Conservation (phyloP, 2,888 invertebrate species). For the Melieria picta region DNA sequence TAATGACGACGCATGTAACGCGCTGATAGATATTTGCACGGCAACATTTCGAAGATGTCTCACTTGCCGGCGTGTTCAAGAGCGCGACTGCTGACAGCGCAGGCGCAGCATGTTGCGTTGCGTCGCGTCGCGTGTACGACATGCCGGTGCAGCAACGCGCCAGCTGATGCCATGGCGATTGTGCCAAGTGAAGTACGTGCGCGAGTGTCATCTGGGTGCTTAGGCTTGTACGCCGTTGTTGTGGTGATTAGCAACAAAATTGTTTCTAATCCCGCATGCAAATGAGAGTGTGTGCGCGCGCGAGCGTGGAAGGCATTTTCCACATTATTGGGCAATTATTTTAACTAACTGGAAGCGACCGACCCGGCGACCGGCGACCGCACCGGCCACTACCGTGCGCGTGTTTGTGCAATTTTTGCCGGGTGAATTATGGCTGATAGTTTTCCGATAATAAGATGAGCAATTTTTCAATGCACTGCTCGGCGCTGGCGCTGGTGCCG, state of each 20-base stretch:
- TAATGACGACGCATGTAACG: too few species aligned
- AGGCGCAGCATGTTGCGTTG: too few species aligned
- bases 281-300: constrained; percentile 19
- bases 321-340: constrained; percentile 37
- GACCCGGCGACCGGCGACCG: constrained; percentile 4
- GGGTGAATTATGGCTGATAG: constrained; percentile 29
- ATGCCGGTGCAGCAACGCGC: too few species aligned
- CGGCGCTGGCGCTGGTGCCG: constrained; percentile 6
- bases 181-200: neutral
- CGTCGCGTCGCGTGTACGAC: too few species aligned
- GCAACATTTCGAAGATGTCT: too few species aligned
- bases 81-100: too few species aligned
- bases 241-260: constrained; percentile 34
- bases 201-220: constrained; percentile 13
- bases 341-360: constrained; percentile 28
- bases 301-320: constrained; percentile 27
- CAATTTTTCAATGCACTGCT: constrained; percentile 12
- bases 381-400: neutral
- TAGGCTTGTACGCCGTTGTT: constrained; percentile 26
- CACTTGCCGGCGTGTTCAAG: too few species aligned
- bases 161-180: neutral
- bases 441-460: constrained; percentile 29
- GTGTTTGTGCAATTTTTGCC: constrained; percentile 24
- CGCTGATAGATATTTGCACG: too few species aligned
- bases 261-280: constrained; percentile 33